Base-by-base conservation (phyloP, 1,140 invertebrate species). In the Maniola jurtina region DNA sequence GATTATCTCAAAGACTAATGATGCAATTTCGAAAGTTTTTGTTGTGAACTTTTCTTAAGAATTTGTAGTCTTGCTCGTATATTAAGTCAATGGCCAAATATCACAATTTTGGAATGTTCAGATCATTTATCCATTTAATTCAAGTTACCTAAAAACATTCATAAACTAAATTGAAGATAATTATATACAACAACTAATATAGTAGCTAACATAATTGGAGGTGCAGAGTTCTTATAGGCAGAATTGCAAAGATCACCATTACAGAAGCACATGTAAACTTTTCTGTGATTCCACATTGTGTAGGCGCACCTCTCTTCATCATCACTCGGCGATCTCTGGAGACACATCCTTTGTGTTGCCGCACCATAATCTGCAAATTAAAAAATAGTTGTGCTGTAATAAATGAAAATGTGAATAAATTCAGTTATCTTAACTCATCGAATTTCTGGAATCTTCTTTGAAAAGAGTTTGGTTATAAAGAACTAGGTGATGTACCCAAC, bases 261-360 rank as follows among this genome's bases (percentile, higher is more conserved):
- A 80, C 97, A 98, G 77, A 98, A 97, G 82, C 97, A 98, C 95
- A 98, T 97, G 71, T 95, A 96, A 0, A 98, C 96, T 83, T 95
- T 95, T 79, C 94, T 95, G 68, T 94, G 93, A 76, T 96, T 95
- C 91, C 94, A 95, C 71, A 94, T 92, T 0, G 96, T 97, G 66
- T 96, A 95, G 3, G 96, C 96, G 88, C 97, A 98, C 61, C 97
- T 91, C 85, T 98, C 96, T 88, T 97, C 96, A 72, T 94, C 94
- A 84, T 98, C 97, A 52, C 95, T 94, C 6, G 97, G 97, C 25
- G 96, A 95, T 64, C 96, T 91, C 87, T 96, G 96, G 0, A 98
- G 92, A 77, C 97, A 98, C 89, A 96, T 94, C 72, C 97, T 92
- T 88, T 98, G 95, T 2, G 96, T 97, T 13, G 97, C 97, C 45